These are phyloP conservation scores for Leptestheria dahalacensis DNA, from an alignment of 1,140 invertebrate species.

Conservation along the genomic window DNA sequence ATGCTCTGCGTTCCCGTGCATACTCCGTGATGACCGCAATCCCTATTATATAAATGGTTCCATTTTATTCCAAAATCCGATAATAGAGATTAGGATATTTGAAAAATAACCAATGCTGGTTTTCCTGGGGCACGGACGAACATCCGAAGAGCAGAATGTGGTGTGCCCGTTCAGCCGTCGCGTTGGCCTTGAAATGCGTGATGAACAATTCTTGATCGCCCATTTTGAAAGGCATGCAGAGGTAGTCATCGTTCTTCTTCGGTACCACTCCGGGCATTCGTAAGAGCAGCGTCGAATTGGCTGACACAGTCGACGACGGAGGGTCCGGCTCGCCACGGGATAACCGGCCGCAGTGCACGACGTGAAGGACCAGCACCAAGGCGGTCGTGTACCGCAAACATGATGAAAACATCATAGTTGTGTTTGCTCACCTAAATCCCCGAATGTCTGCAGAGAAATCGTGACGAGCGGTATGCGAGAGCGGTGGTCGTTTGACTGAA, in stretches of 20 bases:
- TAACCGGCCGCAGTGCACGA: neutral
- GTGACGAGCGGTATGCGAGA: too few relatives aligned
- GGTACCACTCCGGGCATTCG: slow-evolving; percentile 6
- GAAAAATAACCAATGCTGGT: slow-evolving; percentile 23
- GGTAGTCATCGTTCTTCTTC: slow-evolving; percentile 24
- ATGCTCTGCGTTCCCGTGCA: slow-evolving; percentile 30
- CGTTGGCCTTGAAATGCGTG: slow-evolving; percentile 27
- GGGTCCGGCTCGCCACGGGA: neutral
- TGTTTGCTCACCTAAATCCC: too few relatives aligned
- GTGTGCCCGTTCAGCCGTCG: slow-evolving; percentile 31
- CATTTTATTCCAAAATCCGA: slow-evolving; percentile 1
- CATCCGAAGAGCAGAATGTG: slow-evolving; percentile 48
- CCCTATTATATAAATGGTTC: slow-evolving; percentile 21
- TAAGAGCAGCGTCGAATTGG: neutral
- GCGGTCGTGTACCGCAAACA: neutral
- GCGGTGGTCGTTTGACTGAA: too few relatives aligned
- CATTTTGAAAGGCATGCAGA: slow-evolving; percentile 26
- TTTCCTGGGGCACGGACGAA: slow-evolving; percentile 25
- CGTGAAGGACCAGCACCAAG: neutral
- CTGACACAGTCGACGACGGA: too few relatives aligned
- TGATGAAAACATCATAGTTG: neutral
- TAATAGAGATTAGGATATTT: slow-evolving; percentile 4
- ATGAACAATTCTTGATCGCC: slow-evolving; percentile 26
- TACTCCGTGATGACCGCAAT: slow-evolving; percentile 29
- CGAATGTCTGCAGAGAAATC: too few relatives aligned